phyloP scores from a whole-genome alignment of 2,797 vertebrate genomes.

The Cetoscarus ocellatus region DNA sequence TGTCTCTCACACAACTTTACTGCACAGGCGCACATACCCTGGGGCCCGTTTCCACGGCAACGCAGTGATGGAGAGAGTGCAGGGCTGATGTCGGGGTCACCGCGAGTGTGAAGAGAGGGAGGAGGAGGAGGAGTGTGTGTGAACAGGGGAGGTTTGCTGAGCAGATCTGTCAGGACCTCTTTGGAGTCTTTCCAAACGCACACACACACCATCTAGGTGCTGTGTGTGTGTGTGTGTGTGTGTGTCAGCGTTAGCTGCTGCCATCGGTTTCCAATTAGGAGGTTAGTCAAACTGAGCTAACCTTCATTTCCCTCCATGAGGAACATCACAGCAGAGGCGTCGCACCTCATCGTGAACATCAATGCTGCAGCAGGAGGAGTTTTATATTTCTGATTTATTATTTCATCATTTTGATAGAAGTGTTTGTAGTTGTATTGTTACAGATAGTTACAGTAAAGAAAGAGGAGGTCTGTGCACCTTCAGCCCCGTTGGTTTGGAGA shows the following conservation, averaged over 20 bases:
- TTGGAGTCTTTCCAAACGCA: constrained; percentile 66
- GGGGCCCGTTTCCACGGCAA: constrained; percentile 73
- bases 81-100: constrained; percentile 82
- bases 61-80: constrained; percentile 83
- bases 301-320: constrained; percentile 48
- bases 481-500: neutral
- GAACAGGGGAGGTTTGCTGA: constrained; percentile 56
- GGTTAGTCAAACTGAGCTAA: constrained; percentile 64
- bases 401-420: neutral
- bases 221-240: constrained; percentile 15
- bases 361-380: constrained; percentile 3
- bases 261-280: constrained; percentile 73
- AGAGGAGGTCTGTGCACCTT: neutral
- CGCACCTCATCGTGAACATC: neutral
- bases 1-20: constrained; percentile 47
- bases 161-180: constrained; percentile 75
- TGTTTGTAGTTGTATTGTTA: neutral
- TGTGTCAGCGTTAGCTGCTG: constrained; percentile 32
- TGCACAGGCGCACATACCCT: constrained; percentile 61
- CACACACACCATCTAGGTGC: constrained; percentile 9
- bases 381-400: neutral
- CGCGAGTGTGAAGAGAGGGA: constrained; percentile 78
- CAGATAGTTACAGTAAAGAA: neutral
- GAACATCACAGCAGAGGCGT: constrained; percentile 15
- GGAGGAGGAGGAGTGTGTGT: constrained; percentile 37